Base-by-base conservation (phyloP, 2,888 invertebrate genomes). In the Hypselothyrea guttata region DNA sequence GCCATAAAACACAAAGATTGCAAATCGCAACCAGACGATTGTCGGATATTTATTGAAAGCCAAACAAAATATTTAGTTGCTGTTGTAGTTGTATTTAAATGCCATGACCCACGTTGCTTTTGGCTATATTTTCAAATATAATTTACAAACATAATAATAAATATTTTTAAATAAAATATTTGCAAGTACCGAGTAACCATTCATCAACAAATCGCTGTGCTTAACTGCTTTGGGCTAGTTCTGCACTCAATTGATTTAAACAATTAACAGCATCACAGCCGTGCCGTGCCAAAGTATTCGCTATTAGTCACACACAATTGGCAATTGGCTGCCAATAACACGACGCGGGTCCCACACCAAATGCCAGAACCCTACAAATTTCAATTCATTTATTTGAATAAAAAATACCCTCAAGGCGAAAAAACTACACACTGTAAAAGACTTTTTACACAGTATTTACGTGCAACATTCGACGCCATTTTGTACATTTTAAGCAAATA, bases 271-370 rank as follows among this genome's bases (percentile, higher is more conserved):
- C 46, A 55, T 66, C 65, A 61, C 78, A 74, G 31, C 35, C 46
- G 12, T 34, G 16, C 22, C 28, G 35, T 11, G 30, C 46, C 58
- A 42, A 52, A 44, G 31, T 37, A 41, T 52, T 47, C 27, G 48
- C 38, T 60, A 81, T 78, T 77, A 81, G 78, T 74, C 77, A 84
- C 67, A 65, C 62, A 33, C 60, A 64, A 61, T 63, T 67, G 66
- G 46, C 70, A 70, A 84, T 70, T 73, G 62, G 60, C 56, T 53
- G 60, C 55, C 59, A 69, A 71, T 59, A 59, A 58, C n/a, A n/a
- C n/a, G n/a, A n/a, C 37, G 31, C 34, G 15, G 37, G 34, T 49
- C 31, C 16, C 41, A 52, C 30, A 51, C 53, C 34, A 22, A 31
- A 42, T 9, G 34, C 7, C 28, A 28, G 15, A 5, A 30, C 15